Evolutionary conservation across 1,140 invertebrate species (phyloP), one percentile per base, ranked within the genome.

Genomic region (Wiebesia pumilae): DNA sequence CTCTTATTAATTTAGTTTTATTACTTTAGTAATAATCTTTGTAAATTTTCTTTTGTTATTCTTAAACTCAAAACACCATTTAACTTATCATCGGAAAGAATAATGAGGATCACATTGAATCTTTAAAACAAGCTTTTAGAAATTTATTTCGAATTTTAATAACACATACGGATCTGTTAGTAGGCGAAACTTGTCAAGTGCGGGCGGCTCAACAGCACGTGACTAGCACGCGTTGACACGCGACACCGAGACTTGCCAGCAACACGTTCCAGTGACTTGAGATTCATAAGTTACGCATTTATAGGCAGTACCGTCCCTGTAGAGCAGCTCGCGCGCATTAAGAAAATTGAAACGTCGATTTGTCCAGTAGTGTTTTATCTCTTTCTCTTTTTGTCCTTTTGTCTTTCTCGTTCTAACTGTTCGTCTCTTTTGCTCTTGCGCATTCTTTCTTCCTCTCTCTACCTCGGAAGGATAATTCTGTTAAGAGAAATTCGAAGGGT

Each of bases 341-440:
- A 92, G 91, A 93, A 94, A 93, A 94, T 93, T 94, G 93, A 94
- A 93, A 94, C 92, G 93, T 93, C 92, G 93, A 94, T 94, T 94
- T 93, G 93, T 94, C 91, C 91, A 88, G 90, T 90, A 3, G 35
- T 33, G 30, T 21, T n/a, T 35, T 81, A 4, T n/a, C n/a, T 40
- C 21, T 65, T 7, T 65, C 27, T 65, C 33, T 16, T 78, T 54
- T 33, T 3, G 7, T 51, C 9, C 30, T 27, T 77, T 14, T 51
- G 4, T 77, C n/a, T 51, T 16, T 77, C 40, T 47, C 43, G n/a
- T 16, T 51, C 27, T 47, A 7, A 3, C n/a, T 33, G 1, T 30
- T 9, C 2, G 4, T 80, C 2, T 38, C 2, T 62, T n/a, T 21
- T 14, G 3, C 30, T 3, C 33, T 35, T 33, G 7, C 67, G 7